Conservation (phyloP, 2,797 vertebrate genomes). For the Tragelaphus eurycerus region DNA sequence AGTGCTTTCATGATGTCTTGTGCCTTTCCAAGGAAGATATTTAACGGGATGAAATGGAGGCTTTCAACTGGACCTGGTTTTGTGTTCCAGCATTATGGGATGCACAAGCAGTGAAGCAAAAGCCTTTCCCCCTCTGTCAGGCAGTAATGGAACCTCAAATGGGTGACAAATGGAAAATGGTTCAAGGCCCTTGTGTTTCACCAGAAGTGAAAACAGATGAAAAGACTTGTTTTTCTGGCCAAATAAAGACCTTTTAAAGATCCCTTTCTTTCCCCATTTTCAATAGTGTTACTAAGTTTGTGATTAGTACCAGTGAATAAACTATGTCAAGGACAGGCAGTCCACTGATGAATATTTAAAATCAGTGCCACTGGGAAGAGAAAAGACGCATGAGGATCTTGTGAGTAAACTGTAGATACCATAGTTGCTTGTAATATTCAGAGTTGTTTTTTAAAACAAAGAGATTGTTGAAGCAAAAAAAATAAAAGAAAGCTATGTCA, state of each 20-base stretch:
- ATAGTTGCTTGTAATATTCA: not conserved
- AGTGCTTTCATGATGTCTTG: not conserved
- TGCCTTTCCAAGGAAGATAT: not conserved
- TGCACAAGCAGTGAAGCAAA: not conserved
- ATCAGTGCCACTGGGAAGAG: not conserved
- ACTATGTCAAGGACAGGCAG: not conserved
- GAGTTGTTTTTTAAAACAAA: not conserved
- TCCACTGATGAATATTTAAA: not conserved
- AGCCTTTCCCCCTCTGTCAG: not conserved
- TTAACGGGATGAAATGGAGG: not conserved
- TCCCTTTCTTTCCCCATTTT: not conserved
- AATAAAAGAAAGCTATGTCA: not conserved
- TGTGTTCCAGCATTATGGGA: not conserved
- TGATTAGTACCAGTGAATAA: not conserved
- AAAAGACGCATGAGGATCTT: not conserved
- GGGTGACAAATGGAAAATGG: not conserved
- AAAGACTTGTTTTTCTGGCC: not conserved
- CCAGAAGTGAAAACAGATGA: not conserved
- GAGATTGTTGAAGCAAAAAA: not conserved
- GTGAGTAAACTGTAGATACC: not conserved
- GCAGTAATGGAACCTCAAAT: not conserved
- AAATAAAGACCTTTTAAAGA: constrained; percentile 2
- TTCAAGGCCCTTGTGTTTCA: not conserved
- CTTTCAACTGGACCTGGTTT: not conserved
- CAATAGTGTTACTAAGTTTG: not conserved